These are phyloP conservation scores for Scotopteryx bipunctaria DNA, from an alignment of 2,888 invertebrate genomes.

Conservation along the genomic window DNA sequence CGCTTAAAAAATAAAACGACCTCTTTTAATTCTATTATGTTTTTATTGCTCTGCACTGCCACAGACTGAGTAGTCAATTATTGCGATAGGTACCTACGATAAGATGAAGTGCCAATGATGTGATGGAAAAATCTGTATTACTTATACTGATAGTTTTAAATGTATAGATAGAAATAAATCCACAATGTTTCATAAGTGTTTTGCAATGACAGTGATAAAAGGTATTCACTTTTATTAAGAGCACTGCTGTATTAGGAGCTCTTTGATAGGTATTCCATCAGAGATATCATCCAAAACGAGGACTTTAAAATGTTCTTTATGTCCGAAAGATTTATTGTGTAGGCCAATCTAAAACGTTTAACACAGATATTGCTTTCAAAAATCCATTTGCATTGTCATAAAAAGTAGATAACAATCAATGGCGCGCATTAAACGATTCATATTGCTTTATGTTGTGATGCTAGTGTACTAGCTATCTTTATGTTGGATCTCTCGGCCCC, in stretches of 20 bases:
- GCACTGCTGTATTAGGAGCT: too few species aligned
- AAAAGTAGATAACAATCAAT: constrained; percentile 74
- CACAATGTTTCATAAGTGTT: too few species aligned
- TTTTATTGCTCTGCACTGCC: constrained; percentile 31
- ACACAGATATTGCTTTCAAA: constrained; percentile 72
- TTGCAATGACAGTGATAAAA: too few species aligned
- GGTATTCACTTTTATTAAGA: too few species aligned
- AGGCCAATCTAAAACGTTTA: constrained; percentile 52
- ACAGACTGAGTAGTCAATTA: background rate
- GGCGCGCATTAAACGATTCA: constrained; percentile 69
- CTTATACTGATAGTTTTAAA: too few species aligned
- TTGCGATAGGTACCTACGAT: background rate
- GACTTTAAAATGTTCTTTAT: constrained; percentile 40
- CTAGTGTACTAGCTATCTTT: constrained; percentile 60
- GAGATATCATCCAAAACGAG: constrained; percentile 41
- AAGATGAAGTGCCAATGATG: too few species aligned
- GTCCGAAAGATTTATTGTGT: constrained; percentile 55
- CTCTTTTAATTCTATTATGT: constrained; percentile 24
- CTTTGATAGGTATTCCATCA: constrained; percentile 18
- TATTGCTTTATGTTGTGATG: constrained; percentile 63
- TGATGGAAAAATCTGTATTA: too few species aligned
- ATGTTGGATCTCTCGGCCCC: constrained; percentile 65
- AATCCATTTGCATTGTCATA: constrained; percentile 74
- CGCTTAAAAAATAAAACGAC: constrained; percentile 52
- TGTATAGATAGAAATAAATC: too few species aligned